Evolutionary conservation across 2,888 invertebrate genomes (phyloP).

Genomic region (Lamproptera curius): DNA sequence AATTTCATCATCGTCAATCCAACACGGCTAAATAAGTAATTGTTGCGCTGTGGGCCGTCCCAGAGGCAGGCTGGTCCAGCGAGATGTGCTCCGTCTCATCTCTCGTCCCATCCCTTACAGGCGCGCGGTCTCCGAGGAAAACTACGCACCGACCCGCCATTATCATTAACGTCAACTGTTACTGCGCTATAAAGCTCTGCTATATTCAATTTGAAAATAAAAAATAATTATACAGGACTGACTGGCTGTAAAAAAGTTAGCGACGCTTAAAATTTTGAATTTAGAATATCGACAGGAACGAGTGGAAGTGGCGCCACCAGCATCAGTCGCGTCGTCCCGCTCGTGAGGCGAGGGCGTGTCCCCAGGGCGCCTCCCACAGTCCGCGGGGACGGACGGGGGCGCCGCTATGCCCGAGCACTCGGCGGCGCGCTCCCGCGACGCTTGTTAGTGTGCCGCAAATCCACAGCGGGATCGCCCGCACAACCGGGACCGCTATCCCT

Average conservation of each 20-base stretch:
- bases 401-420: conserved; percentile 74
- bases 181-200: conserved; percentile 32
- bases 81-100: conserved; percentile 65
- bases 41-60: conserved; percentile 65
- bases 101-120: conserved; percentile 58
- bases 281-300: conserved; percentile 23
- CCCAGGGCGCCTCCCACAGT: conserved; percentile 73
- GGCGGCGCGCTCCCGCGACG: conserved; percentile 73
- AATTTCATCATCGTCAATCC: conserved; percentile 77
- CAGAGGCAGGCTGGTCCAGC: conserved; percentile 55
- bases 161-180: conserved; percentile 44
- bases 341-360: conserved; percentile 79
- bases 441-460: conserved; percentile 78
- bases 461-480: conserved; percentile 77
- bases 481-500: conserved; percentile 72
- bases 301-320: conserved; percentile 65
- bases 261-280: conserved; percentile 25
- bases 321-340: conserved; percentile 60
- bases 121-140: conserved; percentile 64
- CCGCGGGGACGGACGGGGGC: conserved; percentile 75
- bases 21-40: conserved; percentile 72
- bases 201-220: conserved; percentile 25
- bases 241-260: conserved; percentile 10
- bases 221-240: conserved; percentile 23
- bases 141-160: conserved; percentile 48